These are phyloP conservation scores for Poecile atricapillus DNA, from an alignment of 2,113 vertebrate species.

Conservation along the genomic window DNA sequence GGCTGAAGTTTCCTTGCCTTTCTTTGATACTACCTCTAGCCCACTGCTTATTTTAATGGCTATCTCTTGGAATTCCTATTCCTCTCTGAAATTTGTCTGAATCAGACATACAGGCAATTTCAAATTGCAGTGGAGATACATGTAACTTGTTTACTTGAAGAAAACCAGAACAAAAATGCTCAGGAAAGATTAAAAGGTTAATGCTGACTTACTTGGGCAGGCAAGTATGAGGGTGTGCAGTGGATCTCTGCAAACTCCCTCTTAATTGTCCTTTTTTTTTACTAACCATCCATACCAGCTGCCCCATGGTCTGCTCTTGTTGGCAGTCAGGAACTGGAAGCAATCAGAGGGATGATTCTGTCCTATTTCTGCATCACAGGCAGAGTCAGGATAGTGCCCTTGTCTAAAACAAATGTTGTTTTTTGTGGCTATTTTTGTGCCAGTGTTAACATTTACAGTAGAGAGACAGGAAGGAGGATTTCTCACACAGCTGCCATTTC, in stretches of 20 bases:
- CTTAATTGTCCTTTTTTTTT: neutral
- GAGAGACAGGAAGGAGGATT: accelerated
- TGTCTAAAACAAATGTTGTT: neutral
- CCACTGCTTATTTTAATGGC: neutral
- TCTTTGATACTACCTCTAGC: neutral
- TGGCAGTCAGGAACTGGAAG: neutral
- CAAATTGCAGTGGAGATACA: neutral
- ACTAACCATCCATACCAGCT: neutral
- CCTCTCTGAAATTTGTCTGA: neutral
- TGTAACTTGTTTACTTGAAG: neutral
- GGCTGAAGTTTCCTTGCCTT: neutral
- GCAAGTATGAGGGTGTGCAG: neutral
- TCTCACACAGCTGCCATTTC: neutral
- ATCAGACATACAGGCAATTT: neutral
- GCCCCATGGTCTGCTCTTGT: neutral
- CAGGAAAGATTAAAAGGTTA: neutral
- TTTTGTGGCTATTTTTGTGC: neutral
- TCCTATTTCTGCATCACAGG: neutral
- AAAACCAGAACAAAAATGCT: neutral
- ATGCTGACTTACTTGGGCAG: neutral
- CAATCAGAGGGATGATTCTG: neutral
- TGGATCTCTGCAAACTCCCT: neutral
- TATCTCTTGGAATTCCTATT: neutral
- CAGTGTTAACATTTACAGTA: neutral
- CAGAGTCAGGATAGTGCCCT: neutral